Conservation (phyloP, 2,888 invertebrate species). For the Lutraria lutraria region DNA sequence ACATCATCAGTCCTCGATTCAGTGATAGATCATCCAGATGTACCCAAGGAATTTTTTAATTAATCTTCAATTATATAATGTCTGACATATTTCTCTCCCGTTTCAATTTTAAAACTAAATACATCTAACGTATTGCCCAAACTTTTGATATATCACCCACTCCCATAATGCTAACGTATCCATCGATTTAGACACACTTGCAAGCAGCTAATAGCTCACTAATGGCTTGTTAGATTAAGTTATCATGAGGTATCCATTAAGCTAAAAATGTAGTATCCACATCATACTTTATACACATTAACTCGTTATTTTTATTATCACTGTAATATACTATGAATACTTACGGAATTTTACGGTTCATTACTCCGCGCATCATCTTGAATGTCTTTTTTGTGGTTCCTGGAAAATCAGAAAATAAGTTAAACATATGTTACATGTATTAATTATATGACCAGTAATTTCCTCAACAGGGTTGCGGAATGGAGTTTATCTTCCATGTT, state of each 20-base stretch:
- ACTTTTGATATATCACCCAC: too few relatives aligned
- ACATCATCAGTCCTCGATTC: too few relatives aligned
- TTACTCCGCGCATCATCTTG: constrained; percentile 68
- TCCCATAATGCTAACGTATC: too few relatives aligned
- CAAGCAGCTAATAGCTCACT: too few relatives aligned
- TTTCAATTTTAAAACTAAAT: too few relatives aligned
- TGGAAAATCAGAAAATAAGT: neutral
- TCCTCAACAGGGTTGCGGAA: neutral
- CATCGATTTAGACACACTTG: too few relatives aligned
- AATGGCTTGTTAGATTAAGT: neutral
- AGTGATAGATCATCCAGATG: too few relatives aligned
- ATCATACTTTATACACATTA: neutral
- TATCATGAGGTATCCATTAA: neutral
- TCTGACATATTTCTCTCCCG: too few relatives aligned
- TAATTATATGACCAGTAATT: neutral
- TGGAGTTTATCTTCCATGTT: neutral
- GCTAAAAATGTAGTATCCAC: neutral
- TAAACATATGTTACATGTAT: constrained; percentile 4
- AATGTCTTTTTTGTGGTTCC: neutral
- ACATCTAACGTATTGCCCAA: too few relatives aligned
- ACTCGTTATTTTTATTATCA: neutral
- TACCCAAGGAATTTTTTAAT: too few relatives aligned
- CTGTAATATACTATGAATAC: constrained; percentile 25
- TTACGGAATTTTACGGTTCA: constrained; percentile 71
- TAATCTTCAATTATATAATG: too few relatives aligned